A percentile compares a stretch with the other conserved stretches of the same genome.
Conservation (phyloP, 2,888 invertebrate genomes). For the Tinea semifulvella region DNA sequence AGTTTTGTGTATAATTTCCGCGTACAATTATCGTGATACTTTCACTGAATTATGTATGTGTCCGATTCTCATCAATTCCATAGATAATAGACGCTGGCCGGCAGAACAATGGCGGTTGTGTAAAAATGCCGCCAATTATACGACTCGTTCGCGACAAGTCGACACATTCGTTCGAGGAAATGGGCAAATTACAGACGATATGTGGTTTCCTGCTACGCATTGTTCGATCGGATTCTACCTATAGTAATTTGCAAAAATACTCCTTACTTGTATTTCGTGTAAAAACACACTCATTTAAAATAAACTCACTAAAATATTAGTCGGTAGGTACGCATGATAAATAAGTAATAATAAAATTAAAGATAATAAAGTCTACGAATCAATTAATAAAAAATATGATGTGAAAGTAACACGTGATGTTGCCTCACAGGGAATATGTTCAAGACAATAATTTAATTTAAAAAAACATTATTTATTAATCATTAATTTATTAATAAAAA, state of each 20-base stretch:
- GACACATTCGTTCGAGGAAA: constrained; percentile 15
- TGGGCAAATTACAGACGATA: constrained; percentile 9
- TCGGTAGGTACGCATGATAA: too few species aligned
- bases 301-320: too few species aligned
- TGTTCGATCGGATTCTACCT: neutral
- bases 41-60: constrained; percentile 3
- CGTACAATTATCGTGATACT: constrained; percentile 1
- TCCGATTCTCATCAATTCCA: constrained; percentile 10
- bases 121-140: constrained; percentile 16
- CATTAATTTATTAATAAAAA: too few species aligned
- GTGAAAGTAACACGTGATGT: too few species aligned
- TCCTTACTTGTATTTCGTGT: neutral
- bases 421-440: too few species aligned
- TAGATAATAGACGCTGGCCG: constrained; percentile 7
- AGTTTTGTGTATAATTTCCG: neutral
- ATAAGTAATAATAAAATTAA: too few species aligned
- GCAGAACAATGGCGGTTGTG: constrained; percentile 10
- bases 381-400: too few species aligned
- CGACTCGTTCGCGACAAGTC: constrained; percentile 15
- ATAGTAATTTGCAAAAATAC: neutral
- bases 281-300: neutral
- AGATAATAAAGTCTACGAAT: too few species aligned
- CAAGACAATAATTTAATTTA: too few species aligned
- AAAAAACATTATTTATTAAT: too few species aligned
- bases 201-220: constrained; percentile 5